phyloP scores from a whole-genome alignment of 2,797 vertebrate genomes.

The Percopsis omiscomaycus region DNA sequence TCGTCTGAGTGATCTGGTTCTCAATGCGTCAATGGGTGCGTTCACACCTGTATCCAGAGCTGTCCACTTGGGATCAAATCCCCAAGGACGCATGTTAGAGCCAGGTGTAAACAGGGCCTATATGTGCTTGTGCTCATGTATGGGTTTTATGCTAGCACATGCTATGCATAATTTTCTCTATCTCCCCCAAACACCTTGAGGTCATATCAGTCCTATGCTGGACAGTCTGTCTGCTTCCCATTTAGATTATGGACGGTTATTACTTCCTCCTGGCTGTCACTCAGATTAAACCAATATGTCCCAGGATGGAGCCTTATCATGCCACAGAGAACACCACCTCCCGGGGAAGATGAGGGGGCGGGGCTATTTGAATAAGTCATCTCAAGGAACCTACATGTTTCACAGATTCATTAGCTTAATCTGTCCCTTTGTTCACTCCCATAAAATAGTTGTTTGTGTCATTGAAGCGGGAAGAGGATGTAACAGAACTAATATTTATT shows the following conservation, averaged over 20 bases:
- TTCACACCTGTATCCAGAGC: too few species aligned
- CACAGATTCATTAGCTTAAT: conserved; percentile 42
- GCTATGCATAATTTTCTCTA: conserved; percentile 47
- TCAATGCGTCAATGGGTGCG: too few species aligned
- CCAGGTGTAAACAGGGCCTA: too few species aligned
- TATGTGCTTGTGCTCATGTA: conserved; percentile 5
- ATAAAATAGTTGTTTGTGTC: too few species aligned
- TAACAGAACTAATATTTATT: too few species aligned
- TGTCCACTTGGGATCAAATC: too few species aligned
- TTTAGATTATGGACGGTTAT: conserved; percentile 78
- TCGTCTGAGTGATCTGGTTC: too few species aligned
- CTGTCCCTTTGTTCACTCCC: neutral
- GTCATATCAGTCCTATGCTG: conserved; percentile 62
- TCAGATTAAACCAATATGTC: conserved; percentile 75
- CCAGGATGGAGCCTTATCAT: conserved; percentile 63
- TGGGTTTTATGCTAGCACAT: conserved; percentile 34
- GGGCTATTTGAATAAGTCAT: conserved; percentile 63
- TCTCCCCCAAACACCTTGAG: conserved; percentile 73
- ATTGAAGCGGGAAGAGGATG: too few species aligned
- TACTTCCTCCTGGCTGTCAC: conserved; percentile 72
- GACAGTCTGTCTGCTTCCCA: conserved; percentile 61
- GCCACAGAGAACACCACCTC: conserved; percentile 56
- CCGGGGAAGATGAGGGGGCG: conserved; percentile 39
- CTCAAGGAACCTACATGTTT: conserved; percentile 37
- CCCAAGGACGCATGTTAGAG: too few species aligned